These are phyloP conservation scores for Takifugu ocellatus DNA, from an alignment of 2,797 vertebrate genomes.

Conservation along the genomic window DNA sequence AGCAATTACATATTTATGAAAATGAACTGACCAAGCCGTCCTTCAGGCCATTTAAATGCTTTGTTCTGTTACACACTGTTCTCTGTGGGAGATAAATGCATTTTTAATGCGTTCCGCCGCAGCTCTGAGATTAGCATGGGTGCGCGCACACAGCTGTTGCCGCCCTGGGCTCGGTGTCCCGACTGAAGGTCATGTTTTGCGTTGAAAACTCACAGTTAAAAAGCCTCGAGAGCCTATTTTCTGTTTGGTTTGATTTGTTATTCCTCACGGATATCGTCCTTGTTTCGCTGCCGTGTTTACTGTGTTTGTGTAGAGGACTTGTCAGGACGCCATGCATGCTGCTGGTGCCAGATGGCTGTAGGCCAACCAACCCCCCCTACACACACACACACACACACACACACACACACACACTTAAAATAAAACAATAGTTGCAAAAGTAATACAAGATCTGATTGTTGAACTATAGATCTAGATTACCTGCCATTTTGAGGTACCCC, in stretches of 20 bases:
- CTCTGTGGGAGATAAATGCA: slow-evolving; percentile 19
- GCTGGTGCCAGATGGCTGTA: slow-evolving; percentile 54
- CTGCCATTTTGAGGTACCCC: no score
- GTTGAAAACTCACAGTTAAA: slow-evolving; percentile 4
- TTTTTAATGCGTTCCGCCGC: not conserved
- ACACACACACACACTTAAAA: not conserved
- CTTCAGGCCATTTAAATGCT: slow-evolving; percentile 3
- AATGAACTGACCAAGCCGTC: not conserved
- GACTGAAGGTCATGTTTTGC: slow-evolving; percentile 28
- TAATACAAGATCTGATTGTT: slow-evolving; percentile 8
- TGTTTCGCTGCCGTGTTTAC: slow-evolving; percentile 26
- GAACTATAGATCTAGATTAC: not conserved
- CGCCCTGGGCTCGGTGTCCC: slow-evolving; percentile 15
- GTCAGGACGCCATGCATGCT: slow-evolving; percentile 33
- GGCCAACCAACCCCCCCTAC: slow-evolving; percentile 25
- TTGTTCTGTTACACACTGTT: slow-evolving; percentile 4
- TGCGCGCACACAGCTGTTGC: slow-evolving; percentile 13
- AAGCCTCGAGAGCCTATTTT: slow-evolving; percentile 15
- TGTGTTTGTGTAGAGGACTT: slow-evolving; percentile 28
- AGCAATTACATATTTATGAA: not conserved
- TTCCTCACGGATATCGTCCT: slow-evolving; percentile 7
- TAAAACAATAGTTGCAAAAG: no score
- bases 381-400: slow-evolving; percentile 14
- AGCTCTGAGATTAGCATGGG: slow-evolving; percentile 23
- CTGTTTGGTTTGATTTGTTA: not conserved